Evolutionary conservation across 2,797 vertebrate species (phyloP), one percentile per base, ranked within the genome.

Genomic region (Arnoldichthys spilopterus): DNA sequence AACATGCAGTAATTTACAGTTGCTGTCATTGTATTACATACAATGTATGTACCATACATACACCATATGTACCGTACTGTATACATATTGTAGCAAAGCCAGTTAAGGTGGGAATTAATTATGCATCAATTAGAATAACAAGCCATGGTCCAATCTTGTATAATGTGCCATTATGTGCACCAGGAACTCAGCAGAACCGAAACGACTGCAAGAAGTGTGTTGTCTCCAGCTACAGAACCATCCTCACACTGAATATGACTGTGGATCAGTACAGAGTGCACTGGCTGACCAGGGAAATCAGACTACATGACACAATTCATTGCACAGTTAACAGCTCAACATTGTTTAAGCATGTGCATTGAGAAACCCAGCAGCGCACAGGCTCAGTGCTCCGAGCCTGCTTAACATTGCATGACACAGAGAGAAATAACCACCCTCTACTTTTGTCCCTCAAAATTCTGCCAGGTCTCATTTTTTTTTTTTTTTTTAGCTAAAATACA

Each of bases 301-400:
- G 87, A 67, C 80, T 56, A n/a, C 74, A 79, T 85, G 79, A 87
- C 87, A 83, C 85, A 82, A 84, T 79, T 72, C 73, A 75, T 80
- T 78, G 56, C 84, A 75, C 56, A 74, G 61, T n/a, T 73, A 84
- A 74, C 59, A 71, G 67, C 71, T 71, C 84, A 85, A 83, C 86
- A 89, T 83, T 84, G 87, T 73, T 78, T 76, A 87, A 87, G 86
- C 90, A 90, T 91, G 83, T 91, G 88, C 89, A 86, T 87, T 88
- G 84, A 83, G 89, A 89, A 86, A 91, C 85, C 81, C 88, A 89
- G 73, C 85, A 86, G 79, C 78, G 77, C 83, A 84, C 77, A 82
- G 81, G 82, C 85, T 5, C 80, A 85, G 85, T 51, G 72, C 71
- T 72, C 79, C 82, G 70, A 79, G 78, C 86, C 90, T 84, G 71